These are phyloP conservation scores for Carlito syrichta DNA, from an alignment of 2,113 vertebrate genomes.

Conservation along the genomic window DNA sequence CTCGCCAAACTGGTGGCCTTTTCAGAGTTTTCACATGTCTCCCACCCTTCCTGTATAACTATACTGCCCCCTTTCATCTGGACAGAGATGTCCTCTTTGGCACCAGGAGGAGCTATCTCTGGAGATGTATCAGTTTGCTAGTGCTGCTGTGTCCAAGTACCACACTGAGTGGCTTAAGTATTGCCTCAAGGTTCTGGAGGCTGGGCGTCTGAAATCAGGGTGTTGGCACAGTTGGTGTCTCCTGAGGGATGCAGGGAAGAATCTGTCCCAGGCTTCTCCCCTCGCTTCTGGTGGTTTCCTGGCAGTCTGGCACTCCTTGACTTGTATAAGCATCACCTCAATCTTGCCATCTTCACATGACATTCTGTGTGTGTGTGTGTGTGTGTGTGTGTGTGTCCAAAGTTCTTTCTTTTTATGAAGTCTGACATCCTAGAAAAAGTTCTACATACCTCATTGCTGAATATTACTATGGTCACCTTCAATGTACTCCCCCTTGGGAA, in stretches of 20 bases:
- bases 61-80: neutral
- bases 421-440: too few species aligned
- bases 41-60: neutral
- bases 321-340: neutral
- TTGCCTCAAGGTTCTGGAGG: neutral
- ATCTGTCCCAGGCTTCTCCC: neutral
- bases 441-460: too few species aligned
- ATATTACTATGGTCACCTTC: too few species aligned
- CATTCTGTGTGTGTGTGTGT: fast-evolving
- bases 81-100: neutral
- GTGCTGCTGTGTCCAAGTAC: neutral
- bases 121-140: neutral
- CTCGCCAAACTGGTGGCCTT: neutral
- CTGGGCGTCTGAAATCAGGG: neutral
- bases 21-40: fast-evolving
- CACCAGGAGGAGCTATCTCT: neutral
- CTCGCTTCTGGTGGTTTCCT: neutral
- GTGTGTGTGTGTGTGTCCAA: neutral
- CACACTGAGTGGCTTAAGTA: neutral
- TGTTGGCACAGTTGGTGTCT: neutral
- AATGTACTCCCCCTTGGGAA: too few species aligned
- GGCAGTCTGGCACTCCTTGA: neutral
- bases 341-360: neutral
- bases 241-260: neutral
- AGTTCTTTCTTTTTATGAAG: neutral